Percentiles rank a stretch among this genome's conserved stretches.
These are phyloP conservation scores for Haliclona indistincta DNA, from an alignment of 37 sponge, comb jelly and placozoan genomes.

Conservation along the genomic window DNA sequence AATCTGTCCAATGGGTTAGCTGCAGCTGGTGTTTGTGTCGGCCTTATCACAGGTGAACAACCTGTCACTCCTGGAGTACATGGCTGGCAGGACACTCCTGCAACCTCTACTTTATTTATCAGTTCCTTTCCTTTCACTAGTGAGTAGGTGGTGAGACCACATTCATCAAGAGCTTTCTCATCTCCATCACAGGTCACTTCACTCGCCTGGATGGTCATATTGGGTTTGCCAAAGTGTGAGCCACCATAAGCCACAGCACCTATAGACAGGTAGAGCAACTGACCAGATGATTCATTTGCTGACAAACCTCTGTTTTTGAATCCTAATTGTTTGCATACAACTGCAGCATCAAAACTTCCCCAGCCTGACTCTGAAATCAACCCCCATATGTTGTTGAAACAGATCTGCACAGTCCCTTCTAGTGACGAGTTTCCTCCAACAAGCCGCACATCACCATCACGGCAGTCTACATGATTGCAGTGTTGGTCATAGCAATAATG, in stretches of 20 bases:
- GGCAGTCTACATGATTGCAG: neutral
- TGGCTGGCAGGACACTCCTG: slow-evolving; percentile 9
- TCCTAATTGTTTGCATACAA: slow-evolving; percentile 4
- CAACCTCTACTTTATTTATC: neutral
- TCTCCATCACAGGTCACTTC: slow-evolving; percentile 6
- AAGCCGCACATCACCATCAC: slow-evolving; percentile 10
- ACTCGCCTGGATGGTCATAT: neutral
- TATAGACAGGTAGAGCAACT: neutral
- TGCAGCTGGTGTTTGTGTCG: no score
- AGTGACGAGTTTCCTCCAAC: neutral
- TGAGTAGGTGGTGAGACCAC: neutral
- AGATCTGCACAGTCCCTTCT: slow-evolving; percentile 1
- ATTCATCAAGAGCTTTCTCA: slow-evolving; percentile 6
- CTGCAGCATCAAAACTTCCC: neutral
- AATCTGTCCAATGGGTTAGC: no score
- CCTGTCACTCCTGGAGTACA: no score
- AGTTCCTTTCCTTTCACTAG: slow-evolving; percentile 1
- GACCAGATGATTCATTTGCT: no score
- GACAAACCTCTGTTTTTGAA: no score
- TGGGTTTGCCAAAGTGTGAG: neutral
- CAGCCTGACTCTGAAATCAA: neutral
- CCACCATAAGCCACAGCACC: neutral
- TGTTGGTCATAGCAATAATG: neutral
- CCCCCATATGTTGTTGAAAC: slow-evolving; percentile 1
- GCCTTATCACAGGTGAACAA: no score